These are phyloP conservation scores for Dendronephthya gigantea DNA, from an alignment of 64 coral and sea anemone species.

Conservation along the genomic window DNA sequence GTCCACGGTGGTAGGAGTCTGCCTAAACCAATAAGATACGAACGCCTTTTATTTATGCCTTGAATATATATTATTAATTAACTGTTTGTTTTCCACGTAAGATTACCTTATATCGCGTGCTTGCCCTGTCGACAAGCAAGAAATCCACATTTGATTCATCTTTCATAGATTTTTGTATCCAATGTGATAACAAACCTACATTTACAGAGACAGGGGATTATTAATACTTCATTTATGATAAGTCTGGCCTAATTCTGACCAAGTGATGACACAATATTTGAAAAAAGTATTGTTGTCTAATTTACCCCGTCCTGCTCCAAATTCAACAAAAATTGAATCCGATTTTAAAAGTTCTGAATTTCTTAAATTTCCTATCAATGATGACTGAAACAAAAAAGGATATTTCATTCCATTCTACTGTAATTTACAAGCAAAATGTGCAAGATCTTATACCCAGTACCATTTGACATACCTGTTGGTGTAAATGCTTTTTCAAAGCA, in stretches of 20 bases:
- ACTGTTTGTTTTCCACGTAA: neutral
- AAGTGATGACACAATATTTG: neutral
- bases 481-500: neutral
- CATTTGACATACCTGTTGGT: neutral
- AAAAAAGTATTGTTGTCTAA: neutral
- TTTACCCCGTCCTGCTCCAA: slow-evolving; percentile 85
- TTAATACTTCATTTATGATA: no score
- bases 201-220: neutral
- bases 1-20: slow-evolving; percentile 70
- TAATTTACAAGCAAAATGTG: no score
- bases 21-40: neutral
- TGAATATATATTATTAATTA: neutral
- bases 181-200: slow-evolving; percentile 81
- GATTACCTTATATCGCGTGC: slow-evolving; percentile 84
- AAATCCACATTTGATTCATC: slow-evolving; percentile 62
- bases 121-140: slow-evolving; percentile 87
- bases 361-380: slow-evolving; percentile 69
- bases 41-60: neutral
- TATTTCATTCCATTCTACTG: neutral
- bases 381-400: slow-evolving; percentile 41
- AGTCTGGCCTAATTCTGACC: neutral
- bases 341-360: slow-evolving; percentile 39
- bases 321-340: slow-evolving; percentile 70
- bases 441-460: neutral
- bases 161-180: slow-evolving; percentile 64